These are phyloP conservation scores for Pholis gunnellus DNA, from an alignment of 2,113 vertebrate species.

Conservation along the genomic window DNA sequence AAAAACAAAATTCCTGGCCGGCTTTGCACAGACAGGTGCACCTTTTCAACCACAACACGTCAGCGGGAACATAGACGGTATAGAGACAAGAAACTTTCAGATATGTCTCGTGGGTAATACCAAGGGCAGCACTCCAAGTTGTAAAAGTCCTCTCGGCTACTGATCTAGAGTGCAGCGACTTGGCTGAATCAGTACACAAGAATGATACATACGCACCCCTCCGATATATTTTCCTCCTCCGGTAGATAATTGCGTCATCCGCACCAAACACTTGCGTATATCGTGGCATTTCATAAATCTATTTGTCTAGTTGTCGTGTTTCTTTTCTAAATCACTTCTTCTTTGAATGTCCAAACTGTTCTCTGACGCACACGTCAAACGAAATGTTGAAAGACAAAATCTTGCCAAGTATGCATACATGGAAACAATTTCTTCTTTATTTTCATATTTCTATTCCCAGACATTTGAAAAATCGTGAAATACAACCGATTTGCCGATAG, in stretches of 20 bases:
- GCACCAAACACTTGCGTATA: conserved; percentile 22
- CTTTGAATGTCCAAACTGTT: conserved; percentile 6
- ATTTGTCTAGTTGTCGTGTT: conserved; percentile 16
- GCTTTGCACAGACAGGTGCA: conserved; percentile 31
- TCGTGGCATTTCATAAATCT: conserved; percentile 11
- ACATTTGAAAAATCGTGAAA: conserved; percentile 16
- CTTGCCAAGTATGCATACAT: conserved; percentile 22
- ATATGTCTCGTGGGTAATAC: conserved; percentile 7
- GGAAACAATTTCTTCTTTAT: neutral
- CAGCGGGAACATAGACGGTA: neutral
- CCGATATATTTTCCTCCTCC: conserved; percentile 13
- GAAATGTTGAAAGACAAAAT: conserved; percentile 5
- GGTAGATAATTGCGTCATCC: conserved; percentile 38
- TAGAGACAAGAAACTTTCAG: neutral
- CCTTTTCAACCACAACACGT: conserved; percentile 37
- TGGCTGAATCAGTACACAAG: conserved; percentile 17
- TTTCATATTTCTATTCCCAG: conserved; percentile 1
- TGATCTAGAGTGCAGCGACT: conserved; percentile 19
- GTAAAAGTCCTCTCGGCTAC: conserved; percentile 42
- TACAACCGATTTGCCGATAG: neutral
- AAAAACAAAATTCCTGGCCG: conserved; percentile 25
- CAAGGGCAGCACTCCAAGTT: conserved; percentile 17
- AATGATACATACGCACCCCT: conserved; percentile 19
- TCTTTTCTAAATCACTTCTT: conserved; percentile 48
- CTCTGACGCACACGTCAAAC: conserved; percentile 15